Conservation (phyloP, 2,888 invertebrate genomes). For the Chirona hameri region DNA sequence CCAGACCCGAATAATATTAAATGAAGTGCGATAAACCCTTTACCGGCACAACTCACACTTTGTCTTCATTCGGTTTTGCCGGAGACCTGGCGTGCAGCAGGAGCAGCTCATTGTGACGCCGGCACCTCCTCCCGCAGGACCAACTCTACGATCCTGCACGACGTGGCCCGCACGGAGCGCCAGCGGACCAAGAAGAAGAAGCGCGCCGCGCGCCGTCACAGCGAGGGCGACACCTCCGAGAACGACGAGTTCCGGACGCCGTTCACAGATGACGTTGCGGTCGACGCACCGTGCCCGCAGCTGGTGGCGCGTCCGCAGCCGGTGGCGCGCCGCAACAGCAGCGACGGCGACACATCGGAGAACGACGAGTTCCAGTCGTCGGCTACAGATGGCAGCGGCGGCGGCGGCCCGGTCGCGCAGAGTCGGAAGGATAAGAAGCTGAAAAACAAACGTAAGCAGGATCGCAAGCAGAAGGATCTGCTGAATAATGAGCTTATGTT, state of each 20-base stretch:
- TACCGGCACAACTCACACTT: too few species aligned
- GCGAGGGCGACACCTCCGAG: constrained; percentile 11
- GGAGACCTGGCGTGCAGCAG: neutral
- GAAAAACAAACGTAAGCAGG: constrained; percentile 4
- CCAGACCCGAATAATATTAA: too few species aligned
- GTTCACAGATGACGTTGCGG: neutral
- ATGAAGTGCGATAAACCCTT: too few species aligned
- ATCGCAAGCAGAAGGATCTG: neutral
- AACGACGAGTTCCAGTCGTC: neutral
- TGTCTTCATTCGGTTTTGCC: neutral
- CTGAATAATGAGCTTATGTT: constrained; percentile 13
- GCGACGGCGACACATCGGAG: constrained; percentile 7
- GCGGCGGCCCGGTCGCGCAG: neutral
- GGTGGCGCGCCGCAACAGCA: neutral
- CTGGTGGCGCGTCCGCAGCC: neutral
- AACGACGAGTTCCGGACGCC: neutral
- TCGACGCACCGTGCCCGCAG: neutral
- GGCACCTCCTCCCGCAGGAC: neutral
- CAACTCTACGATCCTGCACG: neutral
- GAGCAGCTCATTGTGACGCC: too few species aligned
- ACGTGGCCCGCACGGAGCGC: neutral
- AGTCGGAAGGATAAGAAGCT: neutral
- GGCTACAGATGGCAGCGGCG: neutral
- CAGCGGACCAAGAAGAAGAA: constrained; percentile 1
- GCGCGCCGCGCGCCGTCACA: constrained; percentile 22